Conservation (phyloP, 2,113 vertebrate species). For the Pholis gunnellus region DNA sequence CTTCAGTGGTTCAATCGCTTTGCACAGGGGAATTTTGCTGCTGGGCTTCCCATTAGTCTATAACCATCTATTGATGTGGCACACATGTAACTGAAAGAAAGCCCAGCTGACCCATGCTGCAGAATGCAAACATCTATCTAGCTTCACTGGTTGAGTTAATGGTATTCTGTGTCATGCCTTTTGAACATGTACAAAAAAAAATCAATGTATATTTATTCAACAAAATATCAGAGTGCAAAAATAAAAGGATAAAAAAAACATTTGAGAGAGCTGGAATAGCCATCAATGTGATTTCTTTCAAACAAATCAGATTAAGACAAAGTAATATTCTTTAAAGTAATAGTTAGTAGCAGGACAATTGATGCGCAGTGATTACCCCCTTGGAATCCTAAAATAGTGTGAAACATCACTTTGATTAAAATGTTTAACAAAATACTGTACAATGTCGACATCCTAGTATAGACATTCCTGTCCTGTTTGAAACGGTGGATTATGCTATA, state of each 20-base stretch:
- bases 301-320: background rate
- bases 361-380: background rate
- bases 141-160: background rate
- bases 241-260: background rate
- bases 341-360: background rate
- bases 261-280: background rate
- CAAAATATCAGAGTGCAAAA: background rate
- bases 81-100: conserved; percentile 27
- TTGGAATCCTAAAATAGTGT: background rate
- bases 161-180: background rate
- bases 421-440: background rate
- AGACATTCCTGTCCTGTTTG: background rate
- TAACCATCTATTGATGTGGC: conserved; percentile 60
- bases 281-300: background rate
- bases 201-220: background rate
- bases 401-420: background rate
- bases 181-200: background rate
- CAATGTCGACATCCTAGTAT: background rate
- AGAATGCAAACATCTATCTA: conserved; percentile 18
- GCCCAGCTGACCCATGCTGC: conserved; percentile 11
- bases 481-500: background rate
- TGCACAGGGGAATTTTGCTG: conserved; percentile 32
- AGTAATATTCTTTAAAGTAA: background rate
- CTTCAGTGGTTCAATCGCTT: conserved; percentile 47
- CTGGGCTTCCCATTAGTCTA: conserved; percentile 35